Evolutionary conservation across 1,140 invertebrate genomes (phyloP).

Genomic region (Plutomurus gul): DNA sequence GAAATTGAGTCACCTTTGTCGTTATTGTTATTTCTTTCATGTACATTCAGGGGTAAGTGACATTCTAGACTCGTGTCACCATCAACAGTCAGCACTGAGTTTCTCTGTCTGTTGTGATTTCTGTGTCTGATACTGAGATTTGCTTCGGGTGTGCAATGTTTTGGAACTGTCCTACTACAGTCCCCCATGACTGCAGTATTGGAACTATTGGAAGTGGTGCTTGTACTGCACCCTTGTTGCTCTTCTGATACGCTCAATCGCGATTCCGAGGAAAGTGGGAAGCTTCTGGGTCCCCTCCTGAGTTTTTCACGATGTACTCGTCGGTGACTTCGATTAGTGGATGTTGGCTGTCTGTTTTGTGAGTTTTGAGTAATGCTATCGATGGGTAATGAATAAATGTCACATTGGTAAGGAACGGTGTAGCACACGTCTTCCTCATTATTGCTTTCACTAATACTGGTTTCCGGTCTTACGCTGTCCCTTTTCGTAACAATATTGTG

Average conservation of each 20-base stretch:
- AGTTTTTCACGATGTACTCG: neutral
- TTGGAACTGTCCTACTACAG: conserved; percentile 61
- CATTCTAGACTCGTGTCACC: neutral
- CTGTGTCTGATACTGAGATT: conserved; percentile 62
- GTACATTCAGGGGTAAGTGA: neutral
- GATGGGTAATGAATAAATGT: conserved; percentile 81
- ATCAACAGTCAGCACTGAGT: conserved; percentile 57
- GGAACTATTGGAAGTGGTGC: neutral
- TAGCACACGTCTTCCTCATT: conserved; percentile 59
- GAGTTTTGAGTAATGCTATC: conserved; percentile 69
- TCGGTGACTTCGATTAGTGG: neutral
- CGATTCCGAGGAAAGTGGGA: conserved; percentile 59
- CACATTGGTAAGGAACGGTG: conserved; percentile 81
- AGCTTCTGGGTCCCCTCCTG: conserved; percentile 56
- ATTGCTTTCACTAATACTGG: neutral
- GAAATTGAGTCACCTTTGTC: neutral
- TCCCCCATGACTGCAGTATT: neutral
- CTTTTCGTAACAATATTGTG: neutral
- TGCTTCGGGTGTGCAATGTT: conserved; percentile 67
- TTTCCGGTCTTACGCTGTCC: neutral
- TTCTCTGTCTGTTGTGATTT: conserved; percentile 60
- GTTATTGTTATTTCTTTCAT: conserved; percentile 27
- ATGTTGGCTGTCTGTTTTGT: neutral
- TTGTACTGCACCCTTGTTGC: neutral
- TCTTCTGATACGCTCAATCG: conserved; percentile 51